These are phyloP conservation scores for Chloropsis cyanopogon DNA, from an alignment of 2,113 vertebrate species.

Conservation along the genomic window DNA sequence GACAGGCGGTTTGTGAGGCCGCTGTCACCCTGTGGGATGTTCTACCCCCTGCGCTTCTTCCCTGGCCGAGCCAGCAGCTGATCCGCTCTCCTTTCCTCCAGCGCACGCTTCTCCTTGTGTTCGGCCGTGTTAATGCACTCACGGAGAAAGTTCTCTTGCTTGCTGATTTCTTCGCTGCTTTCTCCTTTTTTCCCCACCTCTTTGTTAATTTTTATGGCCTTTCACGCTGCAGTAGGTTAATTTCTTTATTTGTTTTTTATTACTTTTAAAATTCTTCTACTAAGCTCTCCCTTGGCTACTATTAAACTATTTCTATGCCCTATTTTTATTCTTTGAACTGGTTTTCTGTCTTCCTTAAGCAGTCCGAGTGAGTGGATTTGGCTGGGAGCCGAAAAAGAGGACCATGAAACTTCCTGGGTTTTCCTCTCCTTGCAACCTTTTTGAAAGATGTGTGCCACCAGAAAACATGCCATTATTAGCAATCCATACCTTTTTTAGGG, in stretches of 20 bases:
- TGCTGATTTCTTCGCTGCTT: neutral
- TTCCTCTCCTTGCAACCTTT: neutral
- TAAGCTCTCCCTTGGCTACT: neutral
- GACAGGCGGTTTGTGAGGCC: rapidly evolving
- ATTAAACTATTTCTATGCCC: neutral
- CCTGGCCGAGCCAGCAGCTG: neutral
- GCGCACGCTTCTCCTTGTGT: neutral
- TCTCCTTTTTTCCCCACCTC: rapidly evolving
- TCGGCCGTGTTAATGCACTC: neutral
- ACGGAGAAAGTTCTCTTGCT: neutral
- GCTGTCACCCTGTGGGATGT: neutral
- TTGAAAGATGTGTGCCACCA: neutral
- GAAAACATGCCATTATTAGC: neutral
- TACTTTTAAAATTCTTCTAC: neutral
- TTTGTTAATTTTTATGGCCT: neutral
- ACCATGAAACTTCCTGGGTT: neutral
- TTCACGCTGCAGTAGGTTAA: neutral
- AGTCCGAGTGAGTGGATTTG: neutral
- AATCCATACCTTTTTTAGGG: neutral
- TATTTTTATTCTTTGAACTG: neutral
- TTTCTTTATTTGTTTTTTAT: neutral
- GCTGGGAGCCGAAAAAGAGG: neutral
- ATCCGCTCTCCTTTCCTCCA: rapidly evolving
- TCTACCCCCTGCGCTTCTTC: neutral
- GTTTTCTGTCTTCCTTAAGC: neutral